These are phyloP conservation scores for Notarius quadriscutis DNA, from an alignment of 2,113 vertebrate genomes.

Conservation along the genomic window DNA sequence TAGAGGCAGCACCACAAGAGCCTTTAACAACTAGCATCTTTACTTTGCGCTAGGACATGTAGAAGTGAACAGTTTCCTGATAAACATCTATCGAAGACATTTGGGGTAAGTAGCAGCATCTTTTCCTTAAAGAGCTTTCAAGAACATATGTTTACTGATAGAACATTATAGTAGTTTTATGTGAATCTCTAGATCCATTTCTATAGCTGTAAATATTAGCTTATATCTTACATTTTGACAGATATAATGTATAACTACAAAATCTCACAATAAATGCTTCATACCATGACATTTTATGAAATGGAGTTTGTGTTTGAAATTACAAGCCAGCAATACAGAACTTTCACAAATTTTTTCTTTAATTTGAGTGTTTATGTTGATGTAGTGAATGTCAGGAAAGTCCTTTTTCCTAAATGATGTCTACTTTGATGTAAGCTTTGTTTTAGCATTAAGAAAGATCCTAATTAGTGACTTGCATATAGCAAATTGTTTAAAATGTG, in stretches of 20 bases:
- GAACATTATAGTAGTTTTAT: background rate
- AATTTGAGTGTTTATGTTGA: background rate
- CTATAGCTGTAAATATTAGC: background rate
- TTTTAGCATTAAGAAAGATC: background rate
- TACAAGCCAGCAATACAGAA: background rate
- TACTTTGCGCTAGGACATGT: background rate
- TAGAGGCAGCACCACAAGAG: conserved; percentile 15
- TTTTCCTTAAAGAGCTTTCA: background rate
- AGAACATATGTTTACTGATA: background rate
- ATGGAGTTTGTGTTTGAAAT: background rate
- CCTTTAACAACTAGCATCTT: conserved; percentile 1
- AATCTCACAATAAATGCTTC: background rate
- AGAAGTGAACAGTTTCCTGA: conserved; percentile 18
- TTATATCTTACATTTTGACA: background rate
- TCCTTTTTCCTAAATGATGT: background rate
- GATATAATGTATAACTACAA: background rate
- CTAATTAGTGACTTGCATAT: background rate
- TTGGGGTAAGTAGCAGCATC: conserved; percentile 20
- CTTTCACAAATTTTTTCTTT: background rate
- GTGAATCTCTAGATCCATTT: background rate
- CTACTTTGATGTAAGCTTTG: background rate
- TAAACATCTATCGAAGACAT: background rate
- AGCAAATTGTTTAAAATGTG: background rate
- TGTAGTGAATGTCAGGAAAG: background rate
- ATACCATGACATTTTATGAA: background rate